These are phyloP conservation scores for Macrophya alboannulata DNA, from an alignment of 2,888 invertebrate species.

Conservation along the genomic window DNA sequence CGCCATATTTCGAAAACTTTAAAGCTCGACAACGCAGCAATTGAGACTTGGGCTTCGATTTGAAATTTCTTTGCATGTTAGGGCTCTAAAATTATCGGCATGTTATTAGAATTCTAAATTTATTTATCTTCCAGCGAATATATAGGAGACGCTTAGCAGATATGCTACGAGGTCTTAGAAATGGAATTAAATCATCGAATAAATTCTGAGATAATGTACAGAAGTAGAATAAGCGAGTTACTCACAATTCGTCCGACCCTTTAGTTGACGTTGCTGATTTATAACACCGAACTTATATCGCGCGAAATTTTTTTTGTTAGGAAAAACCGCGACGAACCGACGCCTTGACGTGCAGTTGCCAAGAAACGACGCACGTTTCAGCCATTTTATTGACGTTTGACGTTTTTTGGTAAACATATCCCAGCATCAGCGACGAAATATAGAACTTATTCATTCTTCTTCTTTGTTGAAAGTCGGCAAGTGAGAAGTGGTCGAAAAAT, in stretches of 20 bases:
- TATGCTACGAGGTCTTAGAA: not conserved
- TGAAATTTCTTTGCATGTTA: not conserved
- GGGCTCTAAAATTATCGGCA: not conserved
- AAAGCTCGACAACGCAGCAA: not conserved
- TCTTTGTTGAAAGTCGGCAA: conserved; percentile 47
- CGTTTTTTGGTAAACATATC: not conserved
- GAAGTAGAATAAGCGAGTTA: not conserved
- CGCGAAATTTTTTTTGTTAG: not conserved
- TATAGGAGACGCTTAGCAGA: no score
- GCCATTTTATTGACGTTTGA: conserved; percentile 33
- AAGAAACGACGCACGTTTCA: conserved; percentile 33
- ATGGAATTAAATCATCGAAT: not conserved
- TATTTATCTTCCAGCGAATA: not conserved
- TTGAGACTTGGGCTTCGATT: not conserved
- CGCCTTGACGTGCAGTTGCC: conserved; percentile 23
- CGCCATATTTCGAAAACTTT: conserved; percentile 27
- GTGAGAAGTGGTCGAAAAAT: not conserved
- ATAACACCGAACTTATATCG: not conserved
- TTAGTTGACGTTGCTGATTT: not conserved
- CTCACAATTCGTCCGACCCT: conserved; percentile 9
- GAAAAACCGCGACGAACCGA: not conserved
- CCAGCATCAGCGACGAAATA: not conserved
- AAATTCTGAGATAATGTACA: not conserved
- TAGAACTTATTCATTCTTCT: conserved; percentile 17
- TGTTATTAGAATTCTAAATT: not conserved